A percentile compares a stretch with the other conserved stretches of the same genome.
Evolutionary conservation across 2,888 invertebrate species (phyloP).

Genomic region (Tenthredo amoena): DNA sequence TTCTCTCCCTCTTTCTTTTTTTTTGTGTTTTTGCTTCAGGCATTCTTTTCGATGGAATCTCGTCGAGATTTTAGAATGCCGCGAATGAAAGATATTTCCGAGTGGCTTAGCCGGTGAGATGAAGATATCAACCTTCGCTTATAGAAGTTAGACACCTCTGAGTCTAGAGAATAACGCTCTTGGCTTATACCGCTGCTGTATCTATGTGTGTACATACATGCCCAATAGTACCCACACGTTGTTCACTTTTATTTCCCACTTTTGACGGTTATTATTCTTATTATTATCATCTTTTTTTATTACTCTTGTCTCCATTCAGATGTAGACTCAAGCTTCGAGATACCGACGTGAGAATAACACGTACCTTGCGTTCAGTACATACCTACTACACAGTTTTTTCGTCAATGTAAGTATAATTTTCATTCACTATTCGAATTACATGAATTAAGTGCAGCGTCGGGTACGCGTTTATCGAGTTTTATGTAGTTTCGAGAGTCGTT

Average conservation of each 20-base stretch:
- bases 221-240: not conserved
- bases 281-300: not conserved
- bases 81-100: conserved; percentile 41
- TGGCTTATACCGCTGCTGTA: not conserved
- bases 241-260: not conserved
- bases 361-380: not conserved
- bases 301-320: not conserved
- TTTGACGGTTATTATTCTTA: not conserved
- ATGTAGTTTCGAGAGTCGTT: not conserved
- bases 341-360: conserved; percentile 11
- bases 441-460: not conserved
- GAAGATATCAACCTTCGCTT: conserved; percentile 26
- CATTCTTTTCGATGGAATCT: not conserved
- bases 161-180: conserved; percentile 32
- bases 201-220: not conserved
- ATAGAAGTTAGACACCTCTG: conserved; percentile 42
- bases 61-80: conserved; percentile 10
- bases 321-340: not conserved
- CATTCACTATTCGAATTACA: not conserved
- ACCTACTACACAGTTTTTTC: not conserved
- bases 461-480: not conserved
- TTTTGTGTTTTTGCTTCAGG: not conserved
- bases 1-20: not conserved
- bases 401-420: not conserved
- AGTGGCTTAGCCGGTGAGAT: conserved; percentile 25